Evolutionary conservation across 2,113 vertebrate genomes (phyloP).

Genomic region (Solea senegalensis): DNA sequence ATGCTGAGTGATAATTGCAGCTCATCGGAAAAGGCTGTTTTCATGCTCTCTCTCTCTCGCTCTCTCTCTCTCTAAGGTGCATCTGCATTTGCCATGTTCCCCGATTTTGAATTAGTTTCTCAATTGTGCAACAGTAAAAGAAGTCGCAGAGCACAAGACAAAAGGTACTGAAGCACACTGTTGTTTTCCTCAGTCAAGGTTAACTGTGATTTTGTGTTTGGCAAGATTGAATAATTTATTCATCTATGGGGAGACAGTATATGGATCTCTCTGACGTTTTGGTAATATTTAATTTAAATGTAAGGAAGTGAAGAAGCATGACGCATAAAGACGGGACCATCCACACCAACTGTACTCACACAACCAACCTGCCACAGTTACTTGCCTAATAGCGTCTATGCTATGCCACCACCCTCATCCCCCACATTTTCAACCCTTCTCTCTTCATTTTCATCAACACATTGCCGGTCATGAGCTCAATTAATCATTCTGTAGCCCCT

Average conservation of each 20-base stretch:
- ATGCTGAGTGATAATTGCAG: constrained; percentile 64
- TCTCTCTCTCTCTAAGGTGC: constrained; percentile 34
- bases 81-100: not conserved
- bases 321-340: not conserved
- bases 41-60: constrained; percentile 32
- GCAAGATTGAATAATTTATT: constrained; percentile 46
- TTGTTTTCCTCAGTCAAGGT: constrained; percentile 52
- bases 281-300: constrained; percentile 2
- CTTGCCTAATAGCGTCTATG: constrained; percentile 37
- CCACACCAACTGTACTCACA: constrained; percentile 22
- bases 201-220: constrained; percentile 44
- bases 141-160: constrained; percentile 34
- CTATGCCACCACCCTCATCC: constrained; percentile 7
- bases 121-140: constrained; percentile 41
- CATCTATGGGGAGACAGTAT: constrained; percentile 13
- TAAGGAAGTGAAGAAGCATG: not conserved
- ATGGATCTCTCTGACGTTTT: constrained; percentile 20
- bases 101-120: constrained; percentile 32
- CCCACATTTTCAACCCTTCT: constrained; percentile 38
- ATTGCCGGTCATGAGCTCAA: constrained; percentile 80
- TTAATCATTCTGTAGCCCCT: constrained; percentile 73
- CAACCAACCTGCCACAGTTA: constrained; percentile 36
- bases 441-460: constrained; percentile 80
- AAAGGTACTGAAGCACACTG: constrained; percentile 50
- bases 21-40: constrained; percentile 59